Evolutionary conservation across 2,797 vertebrate species (phyloP).

Genomic region (Falco cherrug): DNA sequence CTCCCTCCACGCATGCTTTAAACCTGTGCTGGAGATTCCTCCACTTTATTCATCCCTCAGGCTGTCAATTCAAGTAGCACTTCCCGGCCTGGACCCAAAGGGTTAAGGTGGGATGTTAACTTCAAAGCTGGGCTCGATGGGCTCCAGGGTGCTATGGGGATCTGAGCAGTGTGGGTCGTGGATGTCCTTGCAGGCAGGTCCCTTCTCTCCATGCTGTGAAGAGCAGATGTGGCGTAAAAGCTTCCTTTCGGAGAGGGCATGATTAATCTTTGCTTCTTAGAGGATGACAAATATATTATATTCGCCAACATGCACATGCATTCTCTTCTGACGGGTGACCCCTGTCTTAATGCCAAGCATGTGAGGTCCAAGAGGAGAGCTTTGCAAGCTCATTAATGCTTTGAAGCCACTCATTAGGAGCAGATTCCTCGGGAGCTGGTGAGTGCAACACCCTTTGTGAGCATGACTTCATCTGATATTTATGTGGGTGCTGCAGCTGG

Average conservation of each 20-base stretch:
- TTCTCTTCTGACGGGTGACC: conserved; percentile 60
- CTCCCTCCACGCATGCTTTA: not conserved
- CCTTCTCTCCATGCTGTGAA: not conserved
- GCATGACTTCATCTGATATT: conserved; percentile 58
- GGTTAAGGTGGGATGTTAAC: conserved; percentile 16
- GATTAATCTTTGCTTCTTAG: conserved; percentile 70
- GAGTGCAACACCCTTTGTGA: conserved; percentile 39
- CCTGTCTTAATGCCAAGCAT: conserved; percentile 62
- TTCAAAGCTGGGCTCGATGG: not conserved
- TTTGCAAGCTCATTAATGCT: conserved; percentile 75
- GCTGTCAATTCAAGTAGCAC: not conserved
- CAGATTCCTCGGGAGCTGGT: conserved; percentile 48
- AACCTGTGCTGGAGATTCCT: not conserved
- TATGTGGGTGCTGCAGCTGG: conserved; percentile 33
- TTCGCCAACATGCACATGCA: conserved; percentile 44
- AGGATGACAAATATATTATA: conserved; percentile 70
- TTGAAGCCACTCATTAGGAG: conserved; percentile 73
- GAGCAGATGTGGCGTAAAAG: conserved; percentile 29
- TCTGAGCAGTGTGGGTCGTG: not conserved
- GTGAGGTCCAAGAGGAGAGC: conserved; percentile 64
- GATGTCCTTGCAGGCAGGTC: not conserved
- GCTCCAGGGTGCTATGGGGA: not conserved
- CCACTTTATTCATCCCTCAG: not conserved
- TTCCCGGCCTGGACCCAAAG: not conserved
- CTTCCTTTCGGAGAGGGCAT: conserved; percentile 42